Base-by-base conservation (phyloP, 92 coral and sea anemone species). In the Galaxea fascicularis region DNA sequence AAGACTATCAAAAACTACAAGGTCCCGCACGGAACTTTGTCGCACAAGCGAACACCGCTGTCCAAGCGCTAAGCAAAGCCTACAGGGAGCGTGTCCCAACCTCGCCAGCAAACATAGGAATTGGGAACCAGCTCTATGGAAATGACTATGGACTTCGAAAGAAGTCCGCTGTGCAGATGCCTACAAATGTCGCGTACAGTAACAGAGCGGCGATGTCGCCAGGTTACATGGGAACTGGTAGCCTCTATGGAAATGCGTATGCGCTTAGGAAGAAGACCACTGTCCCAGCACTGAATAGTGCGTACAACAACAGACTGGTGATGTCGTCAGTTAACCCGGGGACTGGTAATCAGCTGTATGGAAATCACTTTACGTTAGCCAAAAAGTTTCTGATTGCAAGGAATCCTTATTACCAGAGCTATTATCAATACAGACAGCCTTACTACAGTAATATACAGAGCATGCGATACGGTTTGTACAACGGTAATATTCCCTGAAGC, bases 341-440 rank as follows among this genome's bases (percentile, higher is more conserved):
- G 26, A 22, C 79, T 46, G 68, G 27, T 56, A 67, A 77, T 54
- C 73, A 45, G 64, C 27, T 62, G 18, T 72, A 83, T 52, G 39
- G 74, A 62, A 83, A 85, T 30, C 83, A 66, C 54, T 83, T 79
- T 83, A 30, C 86, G 73, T 30, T 87, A 13, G 66, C 85, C 59
- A 94, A 94, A 89, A 94, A 94, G 78, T 94, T 94, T 89, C 93
- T 89, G 76, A 94, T 94, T 47, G 95, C 88, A 74, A 87, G 98
- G 45, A 79, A 85, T 44, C 95, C 98, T 13, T 88, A 91, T 82
- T 90, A 90, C 71, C 95, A 92, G 75, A 85, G 75, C 77, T 71
- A 74, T 26, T 83, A 82, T 52, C 93, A 82, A 31, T 74, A 82
- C 51, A 65, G 78, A 49, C 84, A 66, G 25, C 93, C 93, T 1